Evolutionary conservation across 2,888 invertebrate genomes (phyloP), one percentile per base, ranked within the genome.

Genomic region (Augochlorella aurata): DNA sequence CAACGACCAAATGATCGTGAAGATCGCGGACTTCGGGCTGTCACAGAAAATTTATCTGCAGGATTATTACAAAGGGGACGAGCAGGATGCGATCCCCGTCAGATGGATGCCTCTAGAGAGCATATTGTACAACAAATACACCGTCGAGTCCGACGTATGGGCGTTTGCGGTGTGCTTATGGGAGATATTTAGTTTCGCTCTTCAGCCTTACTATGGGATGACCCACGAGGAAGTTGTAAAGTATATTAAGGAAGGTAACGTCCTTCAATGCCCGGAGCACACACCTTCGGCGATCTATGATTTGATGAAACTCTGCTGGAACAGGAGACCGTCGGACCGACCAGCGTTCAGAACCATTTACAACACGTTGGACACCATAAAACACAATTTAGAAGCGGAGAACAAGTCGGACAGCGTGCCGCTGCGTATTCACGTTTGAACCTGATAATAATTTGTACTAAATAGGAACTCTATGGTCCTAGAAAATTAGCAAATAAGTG

Each of bases 61-160:
- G 94, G 98, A 98, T 93, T 98, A 98, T 93, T 99, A 98, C 93
- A 98, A 98, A 94, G 99, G 99, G 16, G 97, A 98, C 93, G 98
- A 98, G 91, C 97, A 98, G 92, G 98, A 98, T 94, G 98, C 98
- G 21, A 98, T 99, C 89, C 99, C 99, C 52, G 98, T 99, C 44
- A 95, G 99, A 93, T 99, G 99, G 99, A 99, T 99, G 98, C 99
- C 99, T 38, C 94, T 98, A 82, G 99, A 99, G 94, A 98, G 98
- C 94, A 98, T 99, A 93, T 95, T 99, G 74, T 98, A 98, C 93
- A 99, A 98, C 94, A 98, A 98, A 93, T 99, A 98, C 94, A 98
- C 99, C 18, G 95, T 98, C 83, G 98, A 99, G 93, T 98, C 98
- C 16, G 99, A 99, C 94, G 98, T 99, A 1, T 99, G 99, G 99